Percentiles rank a stretch among this genome's conserved stretches.
Conservation (phyloP, 2,888 invertebrate species). For the Cosmia trapezina region DNA sequence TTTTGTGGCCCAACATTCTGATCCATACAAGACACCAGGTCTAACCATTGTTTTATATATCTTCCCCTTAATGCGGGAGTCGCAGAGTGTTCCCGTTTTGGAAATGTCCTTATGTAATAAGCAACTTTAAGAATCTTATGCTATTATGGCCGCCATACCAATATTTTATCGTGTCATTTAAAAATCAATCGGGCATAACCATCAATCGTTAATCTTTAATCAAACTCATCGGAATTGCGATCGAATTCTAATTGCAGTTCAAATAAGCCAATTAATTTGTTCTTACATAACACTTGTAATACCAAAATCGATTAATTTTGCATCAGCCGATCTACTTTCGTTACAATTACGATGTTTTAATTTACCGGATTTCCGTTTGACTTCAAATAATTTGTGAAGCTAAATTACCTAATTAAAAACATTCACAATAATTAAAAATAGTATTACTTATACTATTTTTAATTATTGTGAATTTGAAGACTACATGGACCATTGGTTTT, state of each 20-base stretch:
- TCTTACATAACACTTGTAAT: conserved; percentile 50
- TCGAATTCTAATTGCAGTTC: conserved; percentile 32
- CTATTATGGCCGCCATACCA: conserved; percentile 10
- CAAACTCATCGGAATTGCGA: conserved; percentile 46
- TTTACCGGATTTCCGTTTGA: conserved; percentile 48
- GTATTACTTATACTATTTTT: too few species aligned
- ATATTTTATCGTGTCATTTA: conserved; percentile 26
- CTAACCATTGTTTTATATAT: too few species aligned
- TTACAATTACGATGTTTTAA: conserved; percentile 29
- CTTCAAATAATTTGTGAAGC: conserved; percentile 6
- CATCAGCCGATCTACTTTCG: conserved; percentile 48
- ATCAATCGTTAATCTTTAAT: conserved; percentile 42
- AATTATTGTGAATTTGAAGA: too few species aligned
- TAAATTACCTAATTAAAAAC: conserved; percentile 10
- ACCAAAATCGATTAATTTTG: conserved; percentile 35
- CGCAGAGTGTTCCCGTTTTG: too few species aligned
- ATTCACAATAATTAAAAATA: too few species aligned
- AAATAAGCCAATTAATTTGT: conserved; percentile 33
- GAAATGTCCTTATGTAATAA: conserved; percentile 12
- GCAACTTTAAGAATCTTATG: neutral
- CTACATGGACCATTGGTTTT: too few species aligned
- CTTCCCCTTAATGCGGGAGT: too few species aligned
- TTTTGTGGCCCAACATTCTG: too few species aligned
- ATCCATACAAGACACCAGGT: too few species aligned
- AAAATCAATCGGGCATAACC: conserved; percentile 17